A percentile compares a stretch with the other conserved stretches of the same genome.
Evolutionary conservation across 1,140 invertebrate genomes (phyloP).

Genomic region (Saccostrea cuccullata): DNA sequence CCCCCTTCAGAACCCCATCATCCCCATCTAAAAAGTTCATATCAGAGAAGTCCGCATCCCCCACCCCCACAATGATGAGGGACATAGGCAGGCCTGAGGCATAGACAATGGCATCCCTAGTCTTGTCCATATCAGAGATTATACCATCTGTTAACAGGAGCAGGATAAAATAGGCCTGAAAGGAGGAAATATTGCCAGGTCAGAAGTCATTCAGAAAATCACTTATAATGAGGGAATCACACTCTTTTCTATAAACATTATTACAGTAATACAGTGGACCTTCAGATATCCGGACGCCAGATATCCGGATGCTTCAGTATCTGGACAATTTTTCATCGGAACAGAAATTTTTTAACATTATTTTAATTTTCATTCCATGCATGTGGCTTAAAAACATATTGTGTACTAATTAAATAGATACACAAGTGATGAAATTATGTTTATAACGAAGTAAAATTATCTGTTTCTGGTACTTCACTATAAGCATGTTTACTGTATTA

Average conservation of each 20-base stretch:
- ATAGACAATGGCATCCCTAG: constrained; percentile 81
- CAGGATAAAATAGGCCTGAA: constrained; percentile 83
- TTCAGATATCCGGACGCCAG: too few relatives aligned
- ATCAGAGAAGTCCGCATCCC: constrained; percentile 81
- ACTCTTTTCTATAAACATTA: too few relatives aligned
- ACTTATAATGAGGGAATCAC: too few relatives aligned
- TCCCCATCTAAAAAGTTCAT: constrained; percentile 83
- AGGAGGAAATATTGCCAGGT: constrained; percentile 5
- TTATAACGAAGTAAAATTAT: neutral
- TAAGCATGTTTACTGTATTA: neutral
- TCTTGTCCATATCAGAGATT: constrained; percentile 84
- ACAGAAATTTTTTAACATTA: too few relatives aligned
- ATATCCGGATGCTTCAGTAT: too few relatives aligned
- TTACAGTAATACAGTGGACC: too few relatives aligned
- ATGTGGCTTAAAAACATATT: too few relatives aligned
- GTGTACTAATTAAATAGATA: neutral
- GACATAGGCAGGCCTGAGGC: constrained; percentile 82
- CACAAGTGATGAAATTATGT: neutral
- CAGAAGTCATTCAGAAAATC: neutral
- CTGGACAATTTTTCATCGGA: too few relatives aligned
- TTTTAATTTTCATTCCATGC: too few relatives aligned
- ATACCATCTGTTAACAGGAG: constrained; percentile 86
- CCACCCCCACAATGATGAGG: constrained; percentile 84
- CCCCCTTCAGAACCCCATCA: constrained; percentile 77
- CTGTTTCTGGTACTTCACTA: neutral